Conservation (phyloP, 2,113 vertebrate genomes). For the Felis catus region F.catus_Fca126_mat1.0 CM031412.1:96502001-96502500, state of each 20-base stretch:
- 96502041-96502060: background rate
- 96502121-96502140: background rate
- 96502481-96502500: no score
- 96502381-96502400: no score
- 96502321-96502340: no score
- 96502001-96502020: background rate
- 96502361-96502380: no score
- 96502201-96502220: background rate
- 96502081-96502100: background rate
- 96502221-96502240: background rate
- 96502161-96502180: background rate
- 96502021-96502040: background rate
- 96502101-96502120: background rate
- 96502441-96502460: no score
- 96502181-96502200: background rate
- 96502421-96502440: no score
- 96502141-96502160: background rate
- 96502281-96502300: no score
- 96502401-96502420: no score
- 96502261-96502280: background rate
- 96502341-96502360: no score
- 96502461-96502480: no score
- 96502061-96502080: background rate
- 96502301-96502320: no score
- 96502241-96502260: background rate